Base-by-base conservation (phyloP, 2,888 invertebrate genomes). In the Athalia rosae region DNA sequence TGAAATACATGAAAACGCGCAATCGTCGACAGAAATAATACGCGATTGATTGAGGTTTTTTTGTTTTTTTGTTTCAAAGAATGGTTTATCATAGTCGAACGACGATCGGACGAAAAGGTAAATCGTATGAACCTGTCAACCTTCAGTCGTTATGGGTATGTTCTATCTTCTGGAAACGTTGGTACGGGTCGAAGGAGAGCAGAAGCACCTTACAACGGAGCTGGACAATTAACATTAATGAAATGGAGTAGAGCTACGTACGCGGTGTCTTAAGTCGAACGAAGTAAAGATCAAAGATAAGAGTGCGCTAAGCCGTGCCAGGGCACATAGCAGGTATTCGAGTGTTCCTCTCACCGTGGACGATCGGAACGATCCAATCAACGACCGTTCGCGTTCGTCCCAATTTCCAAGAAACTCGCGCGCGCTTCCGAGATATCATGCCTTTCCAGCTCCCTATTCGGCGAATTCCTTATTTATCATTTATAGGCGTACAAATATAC, bases 181-280 rank as follows among this genome's bases (percentile, higher is more conserved):
- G 71, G 28, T 28, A 28, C 28, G 28, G 58, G 13, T 58, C 71
- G 13, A 56, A 58, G 13, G 58, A 58, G 71, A 71, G 71, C 58
- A 71, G 71, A 71, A 71, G 71, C 71, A 71, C 71, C 71, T 71
- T 43, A 71, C 56, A 71, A 71, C 71, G 80, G 79, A 81, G 80
- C 82, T 77, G 85, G 82, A 86, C 84, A 85, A 86, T 86, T 85
- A 87, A 86, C 85, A 84, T 86, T 87, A 87, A 87, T 87, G 85
- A 86, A 87, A 87, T 83, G 82, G 81, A 83, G 83, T 85, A 81
- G 79, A 83, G 82, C 78, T 82, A 80, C 81, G 79, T 82, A 80
- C 81, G 79, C 80, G 83, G 82, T 83, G 83, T 82, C 82, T 81
- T 79, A 80, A 62, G 67, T 45, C 69, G 69, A 77, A 73, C 77